These are phyloP conservation scores for Diabrotica balteata DNA, from an alignment of 2,888 invertebrate species.

Conservation along the genomic window DNA sequence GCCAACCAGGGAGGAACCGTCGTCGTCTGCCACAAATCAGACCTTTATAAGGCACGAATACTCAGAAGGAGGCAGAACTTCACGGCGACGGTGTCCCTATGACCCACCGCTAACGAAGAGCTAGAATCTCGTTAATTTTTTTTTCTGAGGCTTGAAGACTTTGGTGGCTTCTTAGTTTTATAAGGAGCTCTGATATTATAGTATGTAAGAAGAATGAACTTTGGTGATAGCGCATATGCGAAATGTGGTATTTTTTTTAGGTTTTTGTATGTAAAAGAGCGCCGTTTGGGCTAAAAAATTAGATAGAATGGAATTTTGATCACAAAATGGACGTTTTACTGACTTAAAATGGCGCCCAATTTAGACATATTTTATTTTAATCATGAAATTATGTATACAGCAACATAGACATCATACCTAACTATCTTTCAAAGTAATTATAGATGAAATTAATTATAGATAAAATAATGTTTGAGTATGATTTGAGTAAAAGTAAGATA, in stretches of 20 bases:
- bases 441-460: no score
- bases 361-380: no score
- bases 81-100: constrained; percentile 72
- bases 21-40: constrained; percentile 68
- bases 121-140: constrained; percentile 47
- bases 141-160: constrained; percentile 17
- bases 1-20: constrained; percentile 65
- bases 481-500: no score
- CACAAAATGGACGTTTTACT: no score
- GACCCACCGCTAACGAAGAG: constrained; percentile 62
- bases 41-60: constrained; percentile 66
- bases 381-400: no score
- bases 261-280: no score
- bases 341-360: no score
- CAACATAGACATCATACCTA: no score
- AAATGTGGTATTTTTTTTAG: constrained; percentile 1
- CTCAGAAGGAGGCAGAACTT: constrained; percentile 67
- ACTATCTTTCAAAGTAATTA: no score
- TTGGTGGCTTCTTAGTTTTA: constrained; percentile 22
- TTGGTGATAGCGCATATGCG: constrained; percentile 10
- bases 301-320: no score
- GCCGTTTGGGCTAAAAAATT: no score
- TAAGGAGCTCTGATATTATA: constrained; percentile 16
- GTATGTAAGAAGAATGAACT: not conserved
- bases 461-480: no score